phyloP scores from a whole-genome alignment of 2,888 invertebrate species.

The Scotopteryx bipunctaria region DNA sequence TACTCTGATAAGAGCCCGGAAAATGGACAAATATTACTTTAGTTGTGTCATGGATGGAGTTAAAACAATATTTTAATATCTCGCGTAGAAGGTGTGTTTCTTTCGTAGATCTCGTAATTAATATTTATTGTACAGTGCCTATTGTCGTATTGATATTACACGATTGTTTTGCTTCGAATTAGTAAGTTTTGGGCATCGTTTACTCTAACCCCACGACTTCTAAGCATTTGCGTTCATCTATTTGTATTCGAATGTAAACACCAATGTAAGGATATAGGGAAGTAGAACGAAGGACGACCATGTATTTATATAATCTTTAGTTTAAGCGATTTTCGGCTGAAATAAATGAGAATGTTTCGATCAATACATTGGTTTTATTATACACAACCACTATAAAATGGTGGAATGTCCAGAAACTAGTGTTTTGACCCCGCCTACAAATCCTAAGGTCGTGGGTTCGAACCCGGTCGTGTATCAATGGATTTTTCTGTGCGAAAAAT shows the following conservation, averaged over 20 bases:
- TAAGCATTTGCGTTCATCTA: slow-evolving; percentile 31
- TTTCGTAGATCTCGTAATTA: slow-evolving; percentile 7
- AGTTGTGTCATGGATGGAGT: too few relatives aligned
- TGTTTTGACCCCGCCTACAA: too few relatives aligned
- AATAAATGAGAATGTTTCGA: slow-evolving; percentile 52
- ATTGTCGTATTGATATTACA: too few relatives aligned
- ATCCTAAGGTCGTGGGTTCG: too few relatives aligned
- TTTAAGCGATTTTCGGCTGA: slow-evolving; percentile 42
- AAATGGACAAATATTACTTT: neutral
- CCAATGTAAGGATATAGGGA: slow-evolving; percentile 23
- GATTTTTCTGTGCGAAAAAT: too few relatives aligned
- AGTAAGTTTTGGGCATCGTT: too few relatives aligned
- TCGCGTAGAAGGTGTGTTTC: neutral
- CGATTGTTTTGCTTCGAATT: too few relatives aligned
- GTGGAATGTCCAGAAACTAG: too few relatives aligned
- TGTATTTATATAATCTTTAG: slow-evolving; percentile 35
- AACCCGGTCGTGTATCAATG: too few relatives aligned
- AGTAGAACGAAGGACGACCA: slow-evolving; percentile 26
- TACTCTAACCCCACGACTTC: slow-evolving; percentile 34
- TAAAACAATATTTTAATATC: neutral
- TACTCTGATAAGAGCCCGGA: neutral
- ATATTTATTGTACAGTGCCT: too few relatives aligned
- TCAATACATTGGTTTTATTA: slow-evolving; percentile 41
- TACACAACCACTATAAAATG: too few relatives aligned
- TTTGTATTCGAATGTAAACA: slow-evolving; percentile 28